Base-by-base conservation (phyloP, 2,113 vertebrate genomes). In the Pollachius pollachius region DNA sequence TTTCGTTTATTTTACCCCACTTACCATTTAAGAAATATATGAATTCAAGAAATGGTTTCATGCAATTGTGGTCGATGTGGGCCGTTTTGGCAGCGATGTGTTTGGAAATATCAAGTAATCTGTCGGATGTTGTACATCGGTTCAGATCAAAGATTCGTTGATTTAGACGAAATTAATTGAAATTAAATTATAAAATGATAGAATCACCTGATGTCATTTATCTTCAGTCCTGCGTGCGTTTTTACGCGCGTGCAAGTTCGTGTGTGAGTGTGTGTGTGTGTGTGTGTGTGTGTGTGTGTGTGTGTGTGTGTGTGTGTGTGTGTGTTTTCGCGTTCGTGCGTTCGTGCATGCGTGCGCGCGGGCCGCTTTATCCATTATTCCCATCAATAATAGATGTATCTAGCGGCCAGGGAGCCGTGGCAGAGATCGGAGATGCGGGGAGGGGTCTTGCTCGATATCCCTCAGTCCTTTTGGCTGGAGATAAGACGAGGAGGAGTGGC, bases 401-500 rank as follows among this genome's bases (percentile, higher is more conserved):
- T 86, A 73, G 86, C 79, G 81, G 79, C 66, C 74, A 72, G 73
- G 83, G 88, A 30, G 41, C 75, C 77, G 81, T 72, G 74, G 80
- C 76, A 73, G 79, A 61, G 86, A 82, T 78, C 72, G 86, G 83
- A 75, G 87, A 84, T 85, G 87, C 79, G 87, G 92, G 92, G 91
- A 91, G 92, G 91, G 91, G 89, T 92, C 85, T 91, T 25, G 80
- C 68, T 81, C 76, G 68, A 81, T 79, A 88, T 88, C 90, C 85
- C 81, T 90, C 89, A 84, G 75, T 91, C 85, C 89, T 89, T 90
- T 88, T 89, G 89, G 91, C 89, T 89, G 87, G 85, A 93, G 92
- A 94, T 93, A 94, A 94, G 92, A 92, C 74, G 87, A 89, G 92
- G 91, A 94, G 92, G 92, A 94, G 92, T 91, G 92, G 88, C 92